Base-by-base conservation (phyloP, 2,113 vertebrate species). In the Athene cunicularia region DNA sequence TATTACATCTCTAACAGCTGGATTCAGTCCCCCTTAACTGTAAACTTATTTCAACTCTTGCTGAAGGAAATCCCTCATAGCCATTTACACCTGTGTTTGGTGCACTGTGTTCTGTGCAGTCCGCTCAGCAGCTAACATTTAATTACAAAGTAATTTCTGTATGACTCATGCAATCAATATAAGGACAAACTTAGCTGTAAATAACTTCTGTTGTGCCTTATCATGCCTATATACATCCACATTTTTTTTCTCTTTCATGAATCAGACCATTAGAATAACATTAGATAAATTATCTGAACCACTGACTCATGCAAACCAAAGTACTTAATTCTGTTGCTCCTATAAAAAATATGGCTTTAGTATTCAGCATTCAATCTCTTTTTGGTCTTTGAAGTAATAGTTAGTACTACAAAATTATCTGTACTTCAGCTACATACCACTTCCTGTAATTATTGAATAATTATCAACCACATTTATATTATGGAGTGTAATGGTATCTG, bases 241-340 rank as follows among this genome's bases (percentile, higher is more conserved):
- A 6, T n/a, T 88, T 80, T 86, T 86, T 73, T 82, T 24, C 39
- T 64, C 43, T 80, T 70, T 90, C 37, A 39, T 93, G 90, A 91
- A 94, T 94, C 93, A 95, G 70, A 41, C 66, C 76, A 91, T 94
- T 91, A 95, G 74, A 96, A 75, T 70, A 62, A 93, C 49, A 83
- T 90, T 73, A 90, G 74, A 80, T 62, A 86, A 95, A 88, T 86
- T 93, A 95, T 73, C 88, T 92, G 80, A 94, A 80, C 62, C 82
- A 94, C 90, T 88, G 93, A 96, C 11, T 97, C 93, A 90, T 80
- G 41, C 79, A 95, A 93, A 81, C 13, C 59, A 39, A 85, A 88
- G 45, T 80, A 50, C 66, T 93, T 55, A 91, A 68, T 45, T 93
- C 77, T 90, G 50, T 70, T 82, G 71, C 55, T 93, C 49, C 66